phyloP scores from a whole-genome alignment of 1,140 invertebrate genomes.

The Amyelois transitella region DNA sequence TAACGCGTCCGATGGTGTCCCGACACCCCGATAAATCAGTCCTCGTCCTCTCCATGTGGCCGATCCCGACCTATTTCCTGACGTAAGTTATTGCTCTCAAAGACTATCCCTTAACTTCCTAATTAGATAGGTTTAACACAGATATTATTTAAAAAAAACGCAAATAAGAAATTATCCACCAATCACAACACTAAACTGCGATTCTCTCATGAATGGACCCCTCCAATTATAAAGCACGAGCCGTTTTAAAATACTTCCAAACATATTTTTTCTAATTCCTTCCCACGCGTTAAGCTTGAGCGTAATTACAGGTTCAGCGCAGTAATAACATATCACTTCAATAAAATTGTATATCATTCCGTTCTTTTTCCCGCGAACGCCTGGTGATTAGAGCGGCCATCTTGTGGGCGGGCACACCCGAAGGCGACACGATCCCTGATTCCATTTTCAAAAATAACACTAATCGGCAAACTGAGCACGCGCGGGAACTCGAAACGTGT shows the following conservation, averaged over 20 bases:
- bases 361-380: conserved; percentile 55
- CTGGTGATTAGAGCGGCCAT: conserved; percentile 68
- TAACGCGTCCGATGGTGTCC: conserved; percentile 22
- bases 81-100: not conserved
- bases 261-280: conserved; percentile 65
- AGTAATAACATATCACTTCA: conserved; percentile 72
- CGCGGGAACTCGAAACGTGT: conserved; percentile 58
- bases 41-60: conserved; percentile 1
- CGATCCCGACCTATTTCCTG: conserved; percentile 3
- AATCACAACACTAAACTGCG: not conserved
- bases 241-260: conserved; percentile 34
- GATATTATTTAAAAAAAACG: too few relatives aligned
- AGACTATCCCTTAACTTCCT: conserved; percentile 1
- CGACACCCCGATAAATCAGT: conserved; percentile 44
- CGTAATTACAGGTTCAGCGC: conserved; percentile 65
- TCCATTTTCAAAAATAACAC: conserved; percentile 70
- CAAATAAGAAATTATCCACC: conserved; percentile 10
- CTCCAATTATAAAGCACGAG: conserved; percentile 68
- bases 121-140: not conserved
- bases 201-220: conserved; percentile 41
- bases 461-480: conserved; percentile 68
- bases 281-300: conserved; percentile 65
- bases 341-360: conserved; percentile 73
- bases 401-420: conserved; percentile 64
- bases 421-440: conserved; percentile 66